A percentile compares a stretch with the other conserved stretches of the same genome.
Conservation (phyloP, 2,888 invertebrate species). For the Leucophenga montana region DNA sequence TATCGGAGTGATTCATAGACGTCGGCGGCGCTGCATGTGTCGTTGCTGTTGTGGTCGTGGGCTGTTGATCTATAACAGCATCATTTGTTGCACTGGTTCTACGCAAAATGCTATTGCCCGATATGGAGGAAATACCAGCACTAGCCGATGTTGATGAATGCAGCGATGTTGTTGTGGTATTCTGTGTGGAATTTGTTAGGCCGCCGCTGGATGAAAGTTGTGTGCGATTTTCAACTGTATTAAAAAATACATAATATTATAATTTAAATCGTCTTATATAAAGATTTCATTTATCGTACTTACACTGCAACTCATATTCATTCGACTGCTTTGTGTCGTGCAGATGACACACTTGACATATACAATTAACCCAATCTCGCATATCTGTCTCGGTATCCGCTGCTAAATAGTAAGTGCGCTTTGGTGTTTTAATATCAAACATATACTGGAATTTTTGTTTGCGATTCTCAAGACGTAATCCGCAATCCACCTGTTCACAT, state of each 20-base stretch:
- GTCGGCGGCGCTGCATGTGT: conserved; percentile 11
- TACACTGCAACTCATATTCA: conserved; percentile 67
- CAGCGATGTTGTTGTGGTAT: conserved; percentile 63
- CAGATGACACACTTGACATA: conserved; percentile 92
- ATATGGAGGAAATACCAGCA: conserved; percentile 36
- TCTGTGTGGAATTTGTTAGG: conserved; percentile 58
- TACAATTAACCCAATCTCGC: conserved; percentile 95
- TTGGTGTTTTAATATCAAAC: conserved; percentile 91
- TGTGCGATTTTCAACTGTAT: conserved; percentile 58
- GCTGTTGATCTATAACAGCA: conserved; percentile 42
- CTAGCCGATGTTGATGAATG: conserved; percentile 59
- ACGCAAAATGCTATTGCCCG: conserved; percentile 44
- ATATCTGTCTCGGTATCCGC: conserved; percentile 94
- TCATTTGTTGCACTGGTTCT: conserved; percentile 29
- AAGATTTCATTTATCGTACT: conserved; percentile 25
- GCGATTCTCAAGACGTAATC: conserved; percentile 86
- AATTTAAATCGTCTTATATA: background rate
- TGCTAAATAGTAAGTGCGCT: conserved; percentile 92
- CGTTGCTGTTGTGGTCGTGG: background rate
- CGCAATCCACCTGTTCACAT: conserved; percentile 95
- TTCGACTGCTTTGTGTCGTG: conserved; percentile 76
- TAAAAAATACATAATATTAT: background rate
- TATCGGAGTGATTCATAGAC: conserved; percentile 56
- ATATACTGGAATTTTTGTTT: conserved; percentile 88
- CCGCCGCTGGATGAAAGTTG: conserved; percentile 55